Evolutionary conservation across 2,113 vertebrate species (phyloP), one percentile per base, ranked within the genome.

Genomic region (Panthera tigris): DNA sequence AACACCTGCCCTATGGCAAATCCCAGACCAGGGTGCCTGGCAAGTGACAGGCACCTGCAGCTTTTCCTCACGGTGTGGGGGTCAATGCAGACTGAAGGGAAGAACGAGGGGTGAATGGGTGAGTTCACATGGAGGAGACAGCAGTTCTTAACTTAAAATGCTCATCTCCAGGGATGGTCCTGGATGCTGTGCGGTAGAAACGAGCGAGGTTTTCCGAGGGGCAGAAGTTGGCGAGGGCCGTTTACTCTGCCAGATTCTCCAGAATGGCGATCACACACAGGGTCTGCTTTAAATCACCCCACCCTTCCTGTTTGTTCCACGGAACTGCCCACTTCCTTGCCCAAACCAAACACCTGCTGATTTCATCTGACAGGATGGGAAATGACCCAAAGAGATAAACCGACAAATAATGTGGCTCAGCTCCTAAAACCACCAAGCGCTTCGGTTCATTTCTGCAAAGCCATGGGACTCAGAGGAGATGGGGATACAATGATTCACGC

Each of bases 1-100:
- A 18, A 6, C 45, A 16, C n/a, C 4, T 4, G 36, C n/a, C n/a
- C 39, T 7, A 0, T 0, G 45, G 18, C 36, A 23, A 29, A 79
- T 21, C 48, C 73, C 33, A 61, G 66, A 8, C 29, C 45, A 45
- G 45, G 45, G 41, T 45, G 41, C 36, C 48, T 27, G 11, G 48
- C n/a, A 36, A 83, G 29, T 7, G 4, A 25, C 0, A 50, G 61
- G 83, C 21, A 25, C 2, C 55, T 23, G 14, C 36, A 36, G 74
- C 16, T 73, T 13, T 10, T 55, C 55, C 27, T 48, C 3, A 0
- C 16, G 23, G 36, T 29, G 29, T 3, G 4, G 31, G 55, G 39
- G 63, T 31, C 52, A 9, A 4, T 7, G 1, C 1, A n/a, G 71
- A 50, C 50, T 3, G 0, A 4, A 16, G 61, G 41, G 29, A 55